These are phyloP conservation scores for Meandrina meandrites DNA, from an alignment of 92 coral and sea anemone species.

Conservation along the genomic window DNA sequence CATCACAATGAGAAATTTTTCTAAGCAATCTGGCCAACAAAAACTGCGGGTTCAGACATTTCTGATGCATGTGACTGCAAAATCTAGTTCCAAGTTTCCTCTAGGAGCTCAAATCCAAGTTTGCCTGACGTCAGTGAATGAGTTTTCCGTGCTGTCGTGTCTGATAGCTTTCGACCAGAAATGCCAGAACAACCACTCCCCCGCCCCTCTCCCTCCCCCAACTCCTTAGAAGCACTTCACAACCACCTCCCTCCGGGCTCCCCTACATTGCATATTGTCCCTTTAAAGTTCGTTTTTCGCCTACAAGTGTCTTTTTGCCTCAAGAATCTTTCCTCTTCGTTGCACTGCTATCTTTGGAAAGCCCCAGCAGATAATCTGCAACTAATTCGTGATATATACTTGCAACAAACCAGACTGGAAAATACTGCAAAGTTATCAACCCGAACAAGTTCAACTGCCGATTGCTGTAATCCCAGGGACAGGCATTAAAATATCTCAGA, in stretches of 20 bases:
- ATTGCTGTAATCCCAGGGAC: constrained; percentile 66
- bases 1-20: no score
- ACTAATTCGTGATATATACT: constrained; percentile 50
- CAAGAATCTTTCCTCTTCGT: background rate
- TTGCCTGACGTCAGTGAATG: no score
- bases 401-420: constrained; percentile 62
- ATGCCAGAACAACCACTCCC: background rate
- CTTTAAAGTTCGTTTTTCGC: background rate
- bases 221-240: background rate
- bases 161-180: no score
- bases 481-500: constrained; percentile 52
- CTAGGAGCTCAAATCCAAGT: no score
- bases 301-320: background rate
- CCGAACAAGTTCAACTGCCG: constrained; percentile 57
- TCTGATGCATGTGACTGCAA: no score
- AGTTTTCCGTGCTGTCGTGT: no score
- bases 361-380: constrained; percentile 50
- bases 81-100: no score
- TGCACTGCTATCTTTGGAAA: constrained; percentile 3
- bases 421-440: constrained; percentile 62
- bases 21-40: no score
- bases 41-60: no score
- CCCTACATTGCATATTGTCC: background rate
- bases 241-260: background rate
- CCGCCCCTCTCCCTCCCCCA: background rate